Conservation (phyloP, 1,140 invertebrate species). For the Drosophila sproati region DNA sequence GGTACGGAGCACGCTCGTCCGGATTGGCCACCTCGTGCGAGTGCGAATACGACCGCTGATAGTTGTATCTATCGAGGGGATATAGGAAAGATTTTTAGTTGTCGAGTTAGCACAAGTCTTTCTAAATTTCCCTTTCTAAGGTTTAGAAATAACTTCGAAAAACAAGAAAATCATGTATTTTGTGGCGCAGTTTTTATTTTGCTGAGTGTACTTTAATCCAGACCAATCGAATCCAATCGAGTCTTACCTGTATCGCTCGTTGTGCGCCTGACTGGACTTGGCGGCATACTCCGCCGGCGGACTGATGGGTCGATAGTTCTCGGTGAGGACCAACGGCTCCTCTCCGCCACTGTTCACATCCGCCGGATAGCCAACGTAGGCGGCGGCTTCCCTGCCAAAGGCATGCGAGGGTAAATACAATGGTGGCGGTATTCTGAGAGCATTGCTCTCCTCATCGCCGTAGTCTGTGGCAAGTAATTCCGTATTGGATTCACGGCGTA, state of each 20-base stretch:
- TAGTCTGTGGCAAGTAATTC: conserved; percentile 59
- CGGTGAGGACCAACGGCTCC: conserved; percentile 82
- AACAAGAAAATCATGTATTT: no score
- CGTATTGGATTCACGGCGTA: conserved; percentile 56
- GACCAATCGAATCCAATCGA: neutral
- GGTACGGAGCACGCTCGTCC: conserved; percentile 85
- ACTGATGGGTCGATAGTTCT: conserved; percentile 87
- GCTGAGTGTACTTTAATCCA: no score
- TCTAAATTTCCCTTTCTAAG: no score
- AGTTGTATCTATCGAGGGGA: conserved; percentile 67
- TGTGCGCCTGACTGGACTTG: conserved; percentile 80
- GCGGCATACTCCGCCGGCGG: conserved; percentile 88
- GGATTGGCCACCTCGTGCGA: conserved; percentile 86
- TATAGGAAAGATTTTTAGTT: neutral
- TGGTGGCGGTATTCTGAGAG: conserved; percentile 78
- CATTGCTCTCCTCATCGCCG: conserved; percentile 66
- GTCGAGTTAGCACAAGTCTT: no score
- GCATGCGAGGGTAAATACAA: conserved; percentile 72
- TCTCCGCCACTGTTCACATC: conserved; percentile 59
- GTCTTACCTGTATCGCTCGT: conserved; percentile 76
- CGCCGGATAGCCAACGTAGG: conserved; percentile 46
- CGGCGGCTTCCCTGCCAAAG: conserved; percentile 55
- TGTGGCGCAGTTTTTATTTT: no score
- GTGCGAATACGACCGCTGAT: conserved; percentile 88
- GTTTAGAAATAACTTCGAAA: no score